Conservation (phyloP, 2,113 vertebrate species). For the human (Homo sapiens) region GRCh38 chr12:4249501-4250000, state of each 20-base stretch:
- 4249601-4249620: too few relatives aligned
- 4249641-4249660: not conserved
- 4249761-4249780: not conserved
- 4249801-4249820: not conserved
- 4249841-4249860: not conserved
- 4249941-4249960: not conserved
- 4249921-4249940: not conserved
- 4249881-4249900: not conserved
- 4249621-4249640: not conserved
- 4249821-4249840: not conserved
- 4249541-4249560: too few relatives aligned
- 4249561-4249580: too few relatives aligned
- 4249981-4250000: not conserved
- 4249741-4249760: not conserved
- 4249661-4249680: not conserved
- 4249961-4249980: not conserved
- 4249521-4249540: too few relatives aligned
- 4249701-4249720: not conserved
- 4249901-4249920: not conserved
- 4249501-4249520: too few relatives aligned
- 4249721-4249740: not conserved
- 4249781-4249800: not conserved
- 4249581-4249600: too few relatives aligned
- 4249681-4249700: not conserved
- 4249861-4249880: not conserved